Conservation (phyloP, 2,113 vertebrate species). For the Eonycteris spelaea region DNA sequence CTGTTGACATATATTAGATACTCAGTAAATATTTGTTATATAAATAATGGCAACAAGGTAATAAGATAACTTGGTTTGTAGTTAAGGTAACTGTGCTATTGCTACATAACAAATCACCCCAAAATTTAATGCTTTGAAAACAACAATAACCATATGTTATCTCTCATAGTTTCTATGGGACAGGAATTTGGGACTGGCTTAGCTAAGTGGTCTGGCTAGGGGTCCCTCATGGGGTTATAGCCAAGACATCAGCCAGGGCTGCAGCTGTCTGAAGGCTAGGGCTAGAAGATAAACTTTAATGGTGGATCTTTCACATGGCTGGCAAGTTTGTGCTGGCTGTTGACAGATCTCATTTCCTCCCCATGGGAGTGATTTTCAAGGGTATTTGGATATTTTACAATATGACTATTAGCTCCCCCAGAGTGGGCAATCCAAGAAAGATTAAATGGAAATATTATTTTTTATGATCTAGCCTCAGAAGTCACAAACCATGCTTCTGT, state of each 20-base stretch:
- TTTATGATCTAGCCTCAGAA: background rate
- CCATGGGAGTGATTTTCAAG: background rate
- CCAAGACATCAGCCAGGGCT: background rate
- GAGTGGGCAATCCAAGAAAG: background rate
- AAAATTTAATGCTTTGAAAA: background rate
- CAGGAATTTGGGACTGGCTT: background rate
- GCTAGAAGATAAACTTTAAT: too few species aligned
- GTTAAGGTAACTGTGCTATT: background rate
- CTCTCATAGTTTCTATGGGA: background rate
- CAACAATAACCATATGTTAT: background rate
- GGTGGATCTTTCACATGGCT: background rate
- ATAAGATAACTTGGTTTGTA: too few species aligned
- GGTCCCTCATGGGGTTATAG: background rate
- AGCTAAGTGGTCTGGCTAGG: background rate
- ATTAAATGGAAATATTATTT: background rate
- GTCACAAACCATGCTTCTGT: background rate
- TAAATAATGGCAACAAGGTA: background rate
- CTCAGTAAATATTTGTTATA: background rate
- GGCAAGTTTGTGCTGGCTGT: background rate
- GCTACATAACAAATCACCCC: background rate
- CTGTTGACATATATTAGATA: background rate
- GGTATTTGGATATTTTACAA: background rate
- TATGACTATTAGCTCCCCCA: background rate
- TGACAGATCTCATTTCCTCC: background rate
- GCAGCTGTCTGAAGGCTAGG: background rate